phyloP scores from a whole-genome alignment of 2,113 vertebrate species.

The Kryptolebias marmoratus region DNA sequence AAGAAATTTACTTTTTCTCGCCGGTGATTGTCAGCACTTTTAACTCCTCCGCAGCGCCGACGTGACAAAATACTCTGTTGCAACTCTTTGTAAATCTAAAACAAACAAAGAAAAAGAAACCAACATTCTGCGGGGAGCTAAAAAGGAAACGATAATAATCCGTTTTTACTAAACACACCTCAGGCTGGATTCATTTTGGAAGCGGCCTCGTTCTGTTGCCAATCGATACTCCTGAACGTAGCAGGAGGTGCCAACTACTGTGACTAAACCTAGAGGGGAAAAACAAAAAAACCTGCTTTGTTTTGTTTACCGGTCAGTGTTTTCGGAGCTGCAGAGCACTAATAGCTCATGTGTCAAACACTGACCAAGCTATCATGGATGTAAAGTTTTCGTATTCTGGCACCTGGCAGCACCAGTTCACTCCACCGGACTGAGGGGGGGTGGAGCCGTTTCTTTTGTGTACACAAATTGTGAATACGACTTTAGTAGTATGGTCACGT shows the following conservation, averaged over 20 bases:
- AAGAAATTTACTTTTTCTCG: neutral
- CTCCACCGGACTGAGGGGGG: slow-evolving; percentile 30
- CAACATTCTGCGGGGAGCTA: too few relatives aligned
- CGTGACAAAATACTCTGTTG: slow-evolving; percentile 8
- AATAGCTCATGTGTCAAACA: slow-evolving; percentile 31
- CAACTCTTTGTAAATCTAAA: slow-evolving; percentile 23
- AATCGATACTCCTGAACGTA: slow-evolving; percentile 3
- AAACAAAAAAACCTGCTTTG: neutral
- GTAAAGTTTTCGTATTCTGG: slow-evolving; percentile 41
- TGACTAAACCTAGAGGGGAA: slow-evolving; percentile 20
- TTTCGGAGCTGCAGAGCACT: slow-evolving; percentile 8
- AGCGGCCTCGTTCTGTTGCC: slow-evolving; percentile 7
- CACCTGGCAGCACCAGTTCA: slow-evolving; percentile 34
- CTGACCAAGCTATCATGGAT: slow-evolving; percentile 23
- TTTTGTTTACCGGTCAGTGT: neutral
- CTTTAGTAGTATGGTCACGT: slow-evolving; percentile 46
- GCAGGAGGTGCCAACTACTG: slow-evolving; percentile 35
- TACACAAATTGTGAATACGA: slow-evolving; percentile 61
- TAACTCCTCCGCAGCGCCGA: slow-evolving; percentile 6
- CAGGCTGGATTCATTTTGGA: slow-evolving; percentile 1
- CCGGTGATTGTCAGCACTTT: slow-evolving; percentile 30
- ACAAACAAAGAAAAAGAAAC: neutral
- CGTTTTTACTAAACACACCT: neutral
- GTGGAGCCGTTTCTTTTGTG: slow-evolving; percentile 45
- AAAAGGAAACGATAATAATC: too few relatives aligned